Evolutionary conservation across 1,140 invertebrate species (phyloP).

Genomic region (Eueides isabella): DNA sequence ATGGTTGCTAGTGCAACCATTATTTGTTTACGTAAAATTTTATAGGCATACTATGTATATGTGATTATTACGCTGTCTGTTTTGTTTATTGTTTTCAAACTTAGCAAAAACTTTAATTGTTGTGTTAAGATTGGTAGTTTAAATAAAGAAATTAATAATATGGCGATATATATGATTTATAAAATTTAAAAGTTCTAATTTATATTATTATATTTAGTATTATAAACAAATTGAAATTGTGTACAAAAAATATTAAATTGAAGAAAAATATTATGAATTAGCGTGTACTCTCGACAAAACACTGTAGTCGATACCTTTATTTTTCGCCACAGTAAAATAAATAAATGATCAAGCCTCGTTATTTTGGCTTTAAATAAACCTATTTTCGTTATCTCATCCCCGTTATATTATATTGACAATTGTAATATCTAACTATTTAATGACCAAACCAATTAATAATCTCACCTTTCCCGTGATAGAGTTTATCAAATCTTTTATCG

Average conservation of each 20-base stretch:
- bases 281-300: no score
- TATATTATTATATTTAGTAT: not conserved
- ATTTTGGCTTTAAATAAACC: not conserved
- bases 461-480: slow-evolving; percentile 22
- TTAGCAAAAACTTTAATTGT: no score
- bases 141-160: no score
- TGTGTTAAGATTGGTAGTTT: no score
- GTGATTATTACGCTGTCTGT: not conserved
- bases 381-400: slow-evolving; percentile 23
- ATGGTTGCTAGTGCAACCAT: not conserved
- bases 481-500: slow-evolving; percentile 36
- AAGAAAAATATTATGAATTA: not conserved
- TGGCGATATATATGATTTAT: no score
- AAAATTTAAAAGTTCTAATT: no score
- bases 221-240: no score
- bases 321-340: not conserved
- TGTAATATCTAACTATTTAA: slow-evolving; percentile 32
- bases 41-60: not conserved
- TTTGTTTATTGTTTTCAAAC: not conserved
- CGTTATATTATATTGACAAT: slow-evolving; percentile 32
- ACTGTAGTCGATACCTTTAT: not conserved
- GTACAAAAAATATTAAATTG: not conserved
- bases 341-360: not conserved
- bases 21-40: not conserved
- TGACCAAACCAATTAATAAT: slow-evolving; percentile 39